Percentiles rank a stretch among this genome's conserved stretches.
Evolutionary conservation across 2,113 vertebrate genomes (phyloP).

Genomic region (Epinephelus lanceolatus): DNA sequence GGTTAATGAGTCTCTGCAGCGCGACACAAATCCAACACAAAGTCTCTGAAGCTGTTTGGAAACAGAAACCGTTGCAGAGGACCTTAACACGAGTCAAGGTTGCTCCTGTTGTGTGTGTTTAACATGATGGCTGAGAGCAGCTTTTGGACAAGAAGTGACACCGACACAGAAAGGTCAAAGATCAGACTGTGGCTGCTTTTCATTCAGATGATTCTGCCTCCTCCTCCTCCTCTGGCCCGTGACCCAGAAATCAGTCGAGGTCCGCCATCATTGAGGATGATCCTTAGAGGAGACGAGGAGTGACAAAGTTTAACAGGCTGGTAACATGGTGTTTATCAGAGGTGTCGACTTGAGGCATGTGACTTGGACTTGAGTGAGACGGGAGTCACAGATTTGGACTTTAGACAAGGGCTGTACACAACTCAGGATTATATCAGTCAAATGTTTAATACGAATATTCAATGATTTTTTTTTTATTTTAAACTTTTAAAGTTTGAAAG

Average conservation of each 20-base stretch:
- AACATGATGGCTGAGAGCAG: not conserved
- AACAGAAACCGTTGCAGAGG: not conserved
- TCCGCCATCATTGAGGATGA: not conserved
- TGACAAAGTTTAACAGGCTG: not conserved
- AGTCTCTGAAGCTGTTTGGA: not conserved
- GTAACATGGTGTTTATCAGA: not conserved
- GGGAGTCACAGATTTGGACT: no score
- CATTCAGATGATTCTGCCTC: not conserved
- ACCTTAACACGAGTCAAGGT: not conserved
- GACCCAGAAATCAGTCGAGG: not conserved
- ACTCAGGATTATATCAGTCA: no score
- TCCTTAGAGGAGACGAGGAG: not conserved
- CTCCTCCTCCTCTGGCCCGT: not conserved
- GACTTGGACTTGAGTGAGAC: no score
- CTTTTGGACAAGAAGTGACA: not conserved
- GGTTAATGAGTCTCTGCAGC: slow-evolving; percentile 39
- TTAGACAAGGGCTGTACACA: no score
- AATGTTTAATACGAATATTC: no score
- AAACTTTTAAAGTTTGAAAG: no score
- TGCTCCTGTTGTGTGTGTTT: not conserved
- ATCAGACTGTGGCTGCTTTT: not conserved
- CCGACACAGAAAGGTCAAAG: not conserved
- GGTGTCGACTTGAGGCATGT: no score
- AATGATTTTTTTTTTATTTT: no score
- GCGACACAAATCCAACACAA: slow-evolving; percentile 8